phyloP scores from a whole-genome alignment of 23 tunicate genomes.

The Halocynthia aurantium region DNA sequence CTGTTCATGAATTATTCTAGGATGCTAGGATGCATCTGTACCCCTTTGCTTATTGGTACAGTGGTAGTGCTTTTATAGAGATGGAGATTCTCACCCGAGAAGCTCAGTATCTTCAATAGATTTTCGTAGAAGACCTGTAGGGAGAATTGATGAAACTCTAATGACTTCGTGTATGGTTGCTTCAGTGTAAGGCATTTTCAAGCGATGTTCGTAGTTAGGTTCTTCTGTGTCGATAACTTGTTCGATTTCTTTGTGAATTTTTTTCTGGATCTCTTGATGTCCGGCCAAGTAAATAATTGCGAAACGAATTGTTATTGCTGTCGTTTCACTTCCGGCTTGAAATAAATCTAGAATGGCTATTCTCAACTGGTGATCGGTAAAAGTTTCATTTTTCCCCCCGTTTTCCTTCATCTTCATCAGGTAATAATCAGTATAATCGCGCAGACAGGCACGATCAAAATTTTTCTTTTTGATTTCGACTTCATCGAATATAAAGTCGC shows the following conservation, averaged over 20 bases:
- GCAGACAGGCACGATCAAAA: neutral
- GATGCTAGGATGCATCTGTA: no score
- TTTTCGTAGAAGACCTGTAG: neutral
- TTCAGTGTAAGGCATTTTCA: constrained; percentile 4
- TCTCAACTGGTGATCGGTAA: neutral
- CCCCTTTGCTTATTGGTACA: no score
- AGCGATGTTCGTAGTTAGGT: neutral
- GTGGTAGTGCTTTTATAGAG: no score
- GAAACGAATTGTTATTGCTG: constrained; percentile 13
- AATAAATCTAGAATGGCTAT: constrained; percentile 3
- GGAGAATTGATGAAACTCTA: neutral
- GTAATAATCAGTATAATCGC: constrained; percentile 22
- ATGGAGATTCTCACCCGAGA: neutral
- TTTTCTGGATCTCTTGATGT: constrained; percentile 22
- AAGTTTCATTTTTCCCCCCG: neutral
- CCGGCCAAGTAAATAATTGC: constrained; percentile 14
- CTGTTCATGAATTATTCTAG: no score
- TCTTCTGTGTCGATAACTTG: neutral
- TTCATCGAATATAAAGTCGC: no score
- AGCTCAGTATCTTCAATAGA: neutral
- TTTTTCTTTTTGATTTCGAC: no score
- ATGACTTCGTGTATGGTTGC: constrained; percentile 1
- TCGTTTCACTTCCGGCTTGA: constrained; percentile 30
- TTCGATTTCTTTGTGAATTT: constrained; percentile 7
- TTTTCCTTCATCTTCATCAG: constrained; percentile 2